phyloP scores from a whole-genome alignment of 2,113 vertebrate genomes.

The Syngnathus floridae region DNA sequence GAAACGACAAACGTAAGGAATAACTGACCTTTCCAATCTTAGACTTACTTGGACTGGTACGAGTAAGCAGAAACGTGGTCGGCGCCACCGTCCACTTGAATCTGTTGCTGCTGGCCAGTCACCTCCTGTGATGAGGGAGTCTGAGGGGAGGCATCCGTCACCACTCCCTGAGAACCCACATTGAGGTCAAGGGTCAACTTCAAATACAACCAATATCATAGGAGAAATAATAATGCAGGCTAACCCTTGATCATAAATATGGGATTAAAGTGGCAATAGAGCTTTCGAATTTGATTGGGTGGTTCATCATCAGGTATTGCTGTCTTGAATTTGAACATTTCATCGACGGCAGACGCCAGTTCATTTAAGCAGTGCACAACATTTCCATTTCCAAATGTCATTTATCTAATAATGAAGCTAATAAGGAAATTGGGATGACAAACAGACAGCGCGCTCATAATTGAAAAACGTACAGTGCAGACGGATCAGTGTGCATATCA shows the following conservation, averaged over 20 bases:
- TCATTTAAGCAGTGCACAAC: not conserved
- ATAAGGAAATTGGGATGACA: not conserved
- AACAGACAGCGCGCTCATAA: not conserved
- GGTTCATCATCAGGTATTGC: not conserved
- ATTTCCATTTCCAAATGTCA: not conserved
- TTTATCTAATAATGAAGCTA: not conserved
- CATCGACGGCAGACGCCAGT: not conserved
- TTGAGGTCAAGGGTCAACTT: conserved; percentile 8
- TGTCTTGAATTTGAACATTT: not conserved
- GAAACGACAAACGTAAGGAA: too few species aligned
- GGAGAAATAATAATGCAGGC: too few species aligned
- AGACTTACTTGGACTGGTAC: conserved; percentile 93
- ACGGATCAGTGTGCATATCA: not conserved
- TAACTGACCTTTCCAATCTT: not conserved
- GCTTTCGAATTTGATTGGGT: not conserved
- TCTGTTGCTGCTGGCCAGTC: conserved; percentile 89
- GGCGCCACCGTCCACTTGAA: conserved; percentile 85
- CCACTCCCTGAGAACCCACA: conserved; percentile 79
- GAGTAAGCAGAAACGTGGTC: conserved; percentile 90
- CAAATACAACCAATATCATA: not conserved
- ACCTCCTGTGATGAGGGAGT: conserved; percentile 91
- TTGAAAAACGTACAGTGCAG: not conserved
- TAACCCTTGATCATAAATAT: not conserved
- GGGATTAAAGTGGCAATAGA: not conserved
- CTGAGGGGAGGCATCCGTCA: conserved; percentile 91